phyloP scores from a whole-genome alignment of 2,888 invertebrate genomes.

The Morpho deidamia region DNA sequence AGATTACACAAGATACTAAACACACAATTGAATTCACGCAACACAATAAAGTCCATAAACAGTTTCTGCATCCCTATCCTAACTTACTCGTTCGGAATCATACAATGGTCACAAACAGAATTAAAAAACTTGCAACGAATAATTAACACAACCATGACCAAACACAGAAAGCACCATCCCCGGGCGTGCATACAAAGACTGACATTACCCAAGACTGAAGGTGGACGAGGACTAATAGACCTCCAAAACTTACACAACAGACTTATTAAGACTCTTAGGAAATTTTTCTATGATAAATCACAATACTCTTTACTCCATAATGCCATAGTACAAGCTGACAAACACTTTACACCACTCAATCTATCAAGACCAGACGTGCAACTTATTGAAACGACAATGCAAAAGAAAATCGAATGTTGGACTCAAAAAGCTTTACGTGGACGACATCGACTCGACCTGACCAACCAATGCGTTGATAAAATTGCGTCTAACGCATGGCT shows the following conservation, averaged over 20 bases:
- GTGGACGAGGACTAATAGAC: conserved; percentile 25
- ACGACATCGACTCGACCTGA: too few species aligned
- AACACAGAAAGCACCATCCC: conserved; percentile 25
- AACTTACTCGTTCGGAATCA: conserved; percentile 28
- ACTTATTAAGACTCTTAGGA: conserved; percentile 18
- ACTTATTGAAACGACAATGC: too few species aligned
- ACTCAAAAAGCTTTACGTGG: too few species aligned
- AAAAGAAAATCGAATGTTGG: too few species aligned
- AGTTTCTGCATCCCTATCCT: conserved; percentile 24
- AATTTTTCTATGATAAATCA: background rate
- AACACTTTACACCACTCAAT: too few species aligned
- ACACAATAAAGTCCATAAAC: conserved; percentile 24
- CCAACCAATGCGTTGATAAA: too few species aligned
- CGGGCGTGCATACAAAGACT: conserved; percentile 21
- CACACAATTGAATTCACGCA: conserved; percentile 14
- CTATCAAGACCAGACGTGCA: too few species aligned
- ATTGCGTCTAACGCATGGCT: too few species aligned
- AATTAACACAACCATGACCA: conserved; percentile 18
- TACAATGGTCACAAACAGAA: conserved; percentile 23
- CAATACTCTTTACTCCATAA: too few species aligned
- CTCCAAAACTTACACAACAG: conserved; percentile 26
- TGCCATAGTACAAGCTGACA: too few species aligned
- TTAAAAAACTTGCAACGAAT: conserved; percentile 18
- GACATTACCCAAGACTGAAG: conserved; percentile 19
- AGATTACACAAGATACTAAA: conserved; percentile 14